phyloP scores from a whole-genome alignment of 2,888 invertebrate species.

The Molorchus minor region DNA sequence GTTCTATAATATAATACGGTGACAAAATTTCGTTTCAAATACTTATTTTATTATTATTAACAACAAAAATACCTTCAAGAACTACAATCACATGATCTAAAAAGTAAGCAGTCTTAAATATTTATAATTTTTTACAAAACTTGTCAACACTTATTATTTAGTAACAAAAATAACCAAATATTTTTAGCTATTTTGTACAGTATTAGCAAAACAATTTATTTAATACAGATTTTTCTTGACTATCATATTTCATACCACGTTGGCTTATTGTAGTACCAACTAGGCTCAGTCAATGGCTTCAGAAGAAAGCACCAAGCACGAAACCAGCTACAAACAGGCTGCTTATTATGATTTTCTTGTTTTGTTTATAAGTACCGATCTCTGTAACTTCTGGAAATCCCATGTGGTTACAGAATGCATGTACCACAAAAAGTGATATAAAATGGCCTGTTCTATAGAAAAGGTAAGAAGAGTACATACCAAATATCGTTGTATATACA shows the following conservation, averaged over 20 bases:
- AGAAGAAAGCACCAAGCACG: conserved; percentile 80
- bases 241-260: conserved; percentile 38
- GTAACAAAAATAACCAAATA: too few relatives aligned
- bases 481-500: conserved; percentile 90
- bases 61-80: too few relatives aligned
- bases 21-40: too few relatives aligned
- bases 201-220: too few relatives aligned
- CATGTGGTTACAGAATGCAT: conserved; percentile 97
- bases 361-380: conserved; percentile 67
- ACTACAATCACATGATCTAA: too few relatives aligned
- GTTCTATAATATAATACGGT: too few relatives aligned
- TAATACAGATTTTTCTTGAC: neutral
- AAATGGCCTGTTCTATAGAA: conserved; percentile 92
- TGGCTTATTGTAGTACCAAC: conserved; percentile 55
- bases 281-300: conserved; percentile 77
- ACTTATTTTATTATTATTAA: too few relatives aligned
- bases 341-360: conserved; percentile 71
- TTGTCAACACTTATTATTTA: too few relatives aligned
- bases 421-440: conserved; percentile 85
- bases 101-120: too few relatives aligned
- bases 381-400: conserved; percentile 90
- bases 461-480: conserved; percentile 92
- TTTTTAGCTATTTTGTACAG: too few relatives aligned
- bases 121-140: too few relatives aligned
- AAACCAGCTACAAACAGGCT: conserved; percentile 80